A percentile compares a stretch with the other conserved stretches of the same genome.
Conservation (phyloP, 2,888 invertebrate species). For the Oxycera nigricornis region DNA sequence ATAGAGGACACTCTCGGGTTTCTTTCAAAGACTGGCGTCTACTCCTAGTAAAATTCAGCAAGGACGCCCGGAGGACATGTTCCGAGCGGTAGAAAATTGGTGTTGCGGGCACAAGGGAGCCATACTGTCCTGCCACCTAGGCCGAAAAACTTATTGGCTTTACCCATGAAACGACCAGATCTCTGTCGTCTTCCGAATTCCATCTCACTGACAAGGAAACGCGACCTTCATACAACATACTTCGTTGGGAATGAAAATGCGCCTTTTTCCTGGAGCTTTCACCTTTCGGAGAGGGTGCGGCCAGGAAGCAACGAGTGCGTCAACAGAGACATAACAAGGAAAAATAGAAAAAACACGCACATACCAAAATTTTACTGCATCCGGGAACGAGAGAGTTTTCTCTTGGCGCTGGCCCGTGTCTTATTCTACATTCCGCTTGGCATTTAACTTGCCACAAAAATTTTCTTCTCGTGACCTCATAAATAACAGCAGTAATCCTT, state of each 20-base stretch:
- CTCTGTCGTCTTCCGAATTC: slow-evolving; percentile 9
- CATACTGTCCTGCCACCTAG: not conserved
- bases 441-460: slow-evolving; percentile 15
- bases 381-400: slow-evolving; percentile 8
- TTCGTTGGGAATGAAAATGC: slow-evolving; percentile 33
- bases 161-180: not conserved
- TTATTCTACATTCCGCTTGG: not conserved
- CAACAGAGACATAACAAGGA: not conserved
- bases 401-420: not conserved
- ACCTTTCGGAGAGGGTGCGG: not conserved
- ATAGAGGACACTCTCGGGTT: slow-evolving; percentile 1
- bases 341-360: slow-evolving; percentile 5
- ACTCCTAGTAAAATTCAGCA: no score
- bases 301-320: not conserved
- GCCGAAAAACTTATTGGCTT: not conserved
- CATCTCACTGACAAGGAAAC: not conserved
- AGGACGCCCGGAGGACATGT: no score
- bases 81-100: slow-evolving; percentile 1
- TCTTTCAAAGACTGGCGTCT: not conserved
- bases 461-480: slow-evolving; percentile 37
- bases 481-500: slow-evolving; percentile 39
- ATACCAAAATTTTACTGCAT: not conserved
- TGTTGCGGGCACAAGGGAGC: slow-evolving; percentile 9
- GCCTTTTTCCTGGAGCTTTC: not conserved
- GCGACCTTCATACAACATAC: slow-evolving; percentile 28